Evolutionary conservation across 2,888 invertebrate species (phyloP).

Genomic region (Aphodius sticticus): DNA sequence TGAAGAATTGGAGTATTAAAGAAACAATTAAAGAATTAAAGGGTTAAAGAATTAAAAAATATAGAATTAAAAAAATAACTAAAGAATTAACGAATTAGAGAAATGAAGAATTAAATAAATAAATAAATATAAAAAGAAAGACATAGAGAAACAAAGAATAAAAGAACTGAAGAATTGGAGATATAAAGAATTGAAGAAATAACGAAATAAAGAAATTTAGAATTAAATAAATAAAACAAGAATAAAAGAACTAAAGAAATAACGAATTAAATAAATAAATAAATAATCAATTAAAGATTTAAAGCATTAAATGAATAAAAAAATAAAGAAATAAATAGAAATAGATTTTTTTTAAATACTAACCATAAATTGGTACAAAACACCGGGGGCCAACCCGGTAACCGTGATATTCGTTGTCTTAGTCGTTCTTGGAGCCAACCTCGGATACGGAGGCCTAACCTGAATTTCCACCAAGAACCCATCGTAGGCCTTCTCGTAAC

Average conservation of each 20-base stretch:
- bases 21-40: no score
- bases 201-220: constrained; percentile 13
- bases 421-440: constrained; percentile 59
- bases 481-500: constrained; percentile 53
- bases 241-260: neutral
- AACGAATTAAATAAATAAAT: constrained; percentile 11
- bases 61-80: neutral
- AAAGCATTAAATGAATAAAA: no score
- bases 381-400: constrained; percentile 59
- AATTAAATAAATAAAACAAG: neutral
- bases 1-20: no score
- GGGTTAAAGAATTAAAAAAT: neutral
- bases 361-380: constrained; percentile 66
- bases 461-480: constrained; percentile 67
- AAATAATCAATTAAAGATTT: no score
- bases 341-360: constrained; percentile 14
- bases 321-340: no score
- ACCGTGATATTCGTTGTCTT: constrained; percentile 59
- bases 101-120: constrained; percentile 8
- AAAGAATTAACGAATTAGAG: neutral
- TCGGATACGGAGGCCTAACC: constrained; percentile 66
- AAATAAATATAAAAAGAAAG: no score
- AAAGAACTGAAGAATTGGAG: no score
- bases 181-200: no score
- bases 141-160: no score